phyloP scores from a whole-genome alignment of 2,797 vertebrate genomes.

The Myotis pilosus region DNA sequence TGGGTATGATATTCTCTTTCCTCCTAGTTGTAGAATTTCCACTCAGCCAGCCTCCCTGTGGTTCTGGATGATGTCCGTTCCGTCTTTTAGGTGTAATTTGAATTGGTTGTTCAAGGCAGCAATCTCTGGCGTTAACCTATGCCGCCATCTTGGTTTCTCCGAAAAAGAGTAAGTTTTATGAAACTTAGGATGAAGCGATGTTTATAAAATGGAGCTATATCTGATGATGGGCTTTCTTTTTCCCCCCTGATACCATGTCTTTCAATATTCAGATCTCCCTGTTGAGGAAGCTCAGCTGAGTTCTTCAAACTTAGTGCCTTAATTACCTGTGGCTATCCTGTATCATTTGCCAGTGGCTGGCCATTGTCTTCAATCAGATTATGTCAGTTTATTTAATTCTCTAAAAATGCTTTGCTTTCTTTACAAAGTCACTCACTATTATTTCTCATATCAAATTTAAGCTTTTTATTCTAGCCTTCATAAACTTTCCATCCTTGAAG shows the following conservation, averaged over 20 bases:
- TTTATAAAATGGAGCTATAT: conserved; percentile 16
- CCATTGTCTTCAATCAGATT: not conserved
- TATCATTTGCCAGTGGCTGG: not conserved
- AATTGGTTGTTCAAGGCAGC: no score
- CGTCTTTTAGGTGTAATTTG: no score
- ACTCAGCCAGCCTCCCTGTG: no score
- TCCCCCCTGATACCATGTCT: not conserved
- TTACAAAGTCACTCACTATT: not conserved
- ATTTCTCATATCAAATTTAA: not conserved
- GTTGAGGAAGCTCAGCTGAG: not conserved
- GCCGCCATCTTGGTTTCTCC: no score
- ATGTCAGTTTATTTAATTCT: not conserved
- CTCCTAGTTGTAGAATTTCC: no score
- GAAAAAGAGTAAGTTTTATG: conserved; percentile 80
- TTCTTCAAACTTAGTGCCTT: not conserved
- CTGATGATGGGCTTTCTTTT: not conserved
- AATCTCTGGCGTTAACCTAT: no score
- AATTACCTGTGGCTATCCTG: not conserved
- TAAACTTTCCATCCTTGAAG: not conserved
- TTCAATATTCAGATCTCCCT: not conserved
- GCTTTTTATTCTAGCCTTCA: not conserved
- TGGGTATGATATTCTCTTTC: no score
- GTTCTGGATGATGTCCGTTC: no score
- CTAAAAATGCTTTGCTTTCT: conserved; percentile 12
- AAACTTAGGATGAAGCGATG: not conserved